These are phyloP conservation scores for Haliaeetus leucogaster DNA, from an alignment of 2,113 vertebrate genomes.

Conservation along the genomic window DNA sequence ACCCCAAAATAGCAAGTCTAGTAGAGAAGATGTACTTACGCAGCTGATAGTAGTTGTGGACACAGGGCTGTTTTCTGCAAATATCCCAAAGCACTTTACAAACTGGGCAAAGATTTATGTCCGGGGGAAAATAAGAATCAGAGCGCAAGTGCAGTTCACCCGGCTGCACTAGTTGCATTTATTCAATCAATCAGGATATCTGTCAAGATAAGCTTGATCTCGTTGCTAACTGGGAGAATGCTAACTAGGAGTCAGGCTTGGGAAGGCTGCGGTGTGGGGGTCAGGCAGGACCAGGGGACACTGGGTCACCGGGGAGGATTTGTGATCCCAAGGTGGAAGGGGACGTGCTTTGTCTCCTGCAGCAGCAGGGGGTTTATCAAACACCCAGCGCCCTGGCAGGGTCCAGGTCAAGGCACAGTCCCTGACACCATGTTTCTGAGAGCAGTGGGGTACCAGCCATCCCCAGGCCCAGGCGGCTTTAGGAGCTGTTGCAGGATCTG, in stretches of 20 bases:
- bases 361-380: no score
- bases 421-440: not conserved
- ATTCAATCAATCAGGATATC: not conserved
- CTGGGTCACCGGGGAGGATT: not conserved
- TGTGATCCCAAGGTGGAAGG: not conserved
- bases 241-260: not conserved
- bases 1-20: fast-evolving
- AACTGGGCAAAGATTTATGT: not conserved
- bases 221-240: not conserved
- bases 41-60: fast-evolving
- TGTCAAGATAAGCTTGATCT: not conserved
- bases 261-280: not conserved
- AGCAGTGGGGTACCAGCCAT: not conserved
- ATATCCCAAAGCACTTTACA: not conserved
- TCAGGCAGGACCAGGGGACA: not conserved
- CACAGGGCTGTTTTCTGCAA: not conserved
- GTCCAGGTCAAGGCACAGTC: not conserved
- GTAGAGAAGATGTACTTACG: fast-evolving
- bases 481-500: not conserved
- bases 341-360: not conserved
- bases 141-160: fast-evolving
- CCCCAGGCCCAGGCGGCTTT: not conserved
- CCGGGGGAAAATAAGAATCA: fast-evolving
- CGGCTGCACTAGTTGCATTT: fast-evolving
- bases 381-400: no score